phyloP scores from a whole-genome alignment of 2,113 vertebrate genomes.

The Chinchilla lanigera region DNA sequence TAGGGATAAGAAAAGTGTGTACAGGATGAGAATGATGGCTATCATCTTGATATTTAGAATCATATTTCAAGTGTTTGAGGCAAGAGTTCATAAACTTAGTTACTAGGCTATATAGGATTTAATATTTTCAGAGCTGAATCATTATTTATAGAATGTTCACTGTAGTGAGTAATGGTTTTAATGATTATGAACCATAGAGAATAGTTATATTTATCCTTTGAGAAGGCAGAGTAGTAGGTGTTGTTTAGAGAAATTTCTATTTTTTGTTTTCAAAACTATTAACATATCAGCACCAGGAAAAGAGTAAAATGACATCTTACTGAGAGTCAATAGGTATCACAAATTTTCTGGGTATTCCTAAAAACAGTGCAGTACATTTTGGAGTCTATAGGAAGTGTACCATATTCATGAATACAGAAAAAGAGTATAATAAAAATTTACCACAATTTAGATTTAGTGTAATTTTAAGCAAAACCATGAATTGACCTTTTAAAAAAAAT shows the following conservation, averaged over 20 bases:
- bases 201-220: conserved; percentile 39
- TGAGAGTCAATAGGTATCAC: not conserved
- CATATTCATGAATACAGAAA: not conserved
- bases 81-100: conserved; percentile 46
- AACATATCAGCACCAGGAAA: not conserved
- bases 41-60: not conserved
- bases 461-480: conserved; percentile 45
- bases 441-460: not conserved
- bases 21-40: not conserved
- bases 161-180: not conserved
- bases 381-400: not conserved
- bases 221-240: not conserved
- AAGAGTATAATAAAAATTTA: conserved; percentile 22
- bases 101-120: conserved; percentile 3
- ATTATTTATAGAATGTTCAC: not conserved
- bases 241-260: not conserved
- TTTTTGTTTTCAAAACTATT: conserved; percentile 45
- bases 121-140: not conserved
- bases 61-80: conserved; percentile 1
- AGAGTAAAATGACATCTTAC: not conserved
- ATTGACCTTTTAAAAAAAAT: not conserved
- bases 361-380: conserved; percentile 4
- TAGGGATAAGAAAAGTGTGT: not conserved
- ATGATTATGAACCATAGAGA: conserved; percentile 34
- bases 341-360: conserved; percentile 19